A percentile compares a stretch with the other conserved stretches of the same genome.
Conservation (phyloP, 2,797 vertebrate genomes). For the Hemibagrus guttatus region DNA sequence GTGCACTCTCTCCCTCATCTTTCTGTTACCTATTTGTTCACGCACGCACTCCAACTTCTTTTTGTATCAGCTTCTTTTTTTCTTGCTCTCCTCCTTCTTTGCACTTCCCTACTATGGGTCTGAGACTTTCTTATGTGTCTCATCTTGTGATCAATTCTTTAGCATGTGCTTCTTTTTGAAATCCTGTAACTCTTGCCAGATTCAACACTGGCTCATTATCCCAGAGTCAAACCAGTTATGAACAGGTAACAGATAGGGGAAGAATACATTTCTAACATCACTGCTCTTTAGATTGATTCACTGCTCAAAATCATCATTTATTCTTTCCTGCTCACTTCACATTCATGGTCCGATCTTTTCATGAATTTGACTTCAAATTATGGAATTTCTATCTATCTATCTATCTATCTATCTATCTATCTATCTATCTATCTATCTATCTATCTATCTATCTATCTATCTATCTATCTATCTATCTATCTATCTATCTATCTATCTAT, state of each 20-base stretch:
- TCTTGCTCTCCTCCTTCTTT: not conserved
- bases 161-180: not conserved
- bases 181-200: not conserved
- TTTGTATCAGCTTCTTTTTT: not conserved
- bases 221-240: not conserved
- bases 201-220: not conserved
- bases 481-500: no score
- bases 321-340: not conserved
- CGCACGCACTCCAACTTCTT: not conserved
- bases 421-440: no score
- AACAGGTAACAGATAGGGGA: no score
- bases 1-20: not conserved
- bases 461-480: no score
- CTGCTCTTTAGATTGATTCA: not conserved
- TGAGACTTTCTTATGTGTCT: not conserved
- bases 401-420: no score
- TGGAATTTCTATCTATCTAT: not conserved
- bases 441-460: no score
- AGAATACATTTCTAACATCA: not conserved
- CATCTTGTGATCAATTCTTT: not conserved
- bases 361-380: not conserved
- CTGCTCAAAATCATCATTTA: not conserved
- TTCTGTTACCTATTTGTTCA: not conserved
- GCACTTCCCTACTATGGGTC: not conserved
- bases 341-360: not conserved